Conservation (phyloP, 2,888 invertebrate species). For the Coelinius sp. region DNA sequence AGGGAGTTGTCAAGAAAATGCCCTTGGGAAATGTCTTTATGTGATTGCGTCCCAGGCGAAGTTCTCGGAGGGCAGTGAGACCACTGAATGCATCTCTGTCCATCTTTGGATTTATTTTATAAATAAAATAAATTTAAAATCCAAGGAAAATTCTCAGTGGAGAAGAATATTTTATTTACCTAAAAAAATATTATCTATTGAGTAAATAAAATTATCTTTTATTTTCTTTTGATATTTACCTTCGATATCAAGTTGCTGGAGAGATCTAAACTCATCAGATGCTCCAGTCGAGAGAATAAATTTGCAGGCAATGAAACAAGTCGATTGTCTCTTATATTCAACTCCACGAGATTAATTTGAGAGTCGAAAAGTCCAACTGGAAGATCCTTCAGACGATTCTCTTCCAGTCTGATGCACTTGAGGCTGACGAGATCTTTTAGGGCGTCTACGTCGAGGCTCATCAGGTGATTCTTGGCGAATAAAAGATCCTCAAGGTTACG, state of each 20-base stretch:
- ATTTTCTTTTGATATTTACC: conserved; percentile 49
- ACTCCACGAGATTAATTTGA: conserved; percentile 75
- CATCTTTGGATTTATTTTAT: conserved; percentile 60
- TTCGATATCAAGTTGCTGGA: conserved; percentile 79
- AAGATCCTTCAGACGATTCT: conserved; percentile 76
- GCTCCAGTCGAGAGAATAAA: conserved; percentile 74
- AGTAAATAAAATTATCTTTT: too few relatives aligned
- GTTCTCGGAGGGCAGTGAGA: conserved; percentile 72
- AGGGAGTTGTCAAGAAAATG: conserved; percentile 74
- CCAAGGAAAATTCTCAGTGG: too few relatives aligned
- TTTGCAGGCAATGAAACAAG: conserved; percentile 75
- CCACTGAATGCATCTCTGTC: conserved; percentile 57
- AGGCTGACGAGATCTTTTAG: conserved; percentile 76
- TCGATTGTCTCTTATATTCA: conserved; percentile 81
- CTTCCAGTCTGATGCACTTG: conserved; percentile 78
- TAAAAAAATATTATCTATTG: too few relatives aligned
- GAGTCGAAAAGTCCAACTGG: conserved; percentile 75
- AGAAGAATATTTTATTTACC: too few relatives aligned
- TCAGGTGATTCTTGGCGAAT: conserved; percentile 78
- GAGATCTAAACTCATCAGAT: conserved; percentile 77
- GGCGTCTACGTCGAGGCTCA: conserved; percentile 73
- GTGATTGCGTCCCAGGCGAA: conserved; percentile 81
- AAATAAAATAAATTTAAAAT: too few relatives aligned
- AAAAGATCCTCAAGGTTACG: conserved; percentile 79
- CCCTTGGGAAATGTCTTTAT: conserved; percentile 74